Evolutionary conservation across 2,888 invertebrate species (phyloP), one percentile per base, ranked within the genome.

Genomic region (Dimorphilus gyrociliatus): DNA sequence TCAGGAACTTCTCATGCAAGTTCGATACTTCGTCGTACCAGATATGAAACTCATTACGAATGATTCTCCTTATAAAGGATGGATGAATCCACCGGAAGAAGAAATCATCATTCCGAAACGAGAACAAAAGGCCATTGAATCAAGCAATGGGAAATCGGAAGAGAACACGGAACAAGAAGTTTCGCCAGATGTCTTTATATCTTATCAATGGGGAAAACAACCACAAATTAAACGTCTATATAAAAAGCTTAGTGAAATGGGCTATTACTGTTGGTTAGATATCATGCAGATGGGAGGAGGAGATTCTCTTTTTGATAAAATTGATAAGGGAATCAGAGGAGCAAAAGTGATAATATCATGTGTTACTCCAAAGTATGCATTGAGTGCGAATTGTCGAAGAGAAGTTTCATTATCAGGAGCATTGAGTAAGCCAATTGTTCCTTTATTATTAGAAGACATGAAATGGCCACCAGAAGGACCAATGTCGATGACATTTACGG

Each of bases 201-300:
- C 55, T 2, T 58, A 58, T 39, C 56, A 58, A 36, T 58, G 58
- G 56, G 53, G 50, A 13, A 49, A 49, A 32, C 58, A 58, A 37
- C 44, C 44, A n/a, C 44, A 58, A 35, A 43, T 58, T 15, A 44
- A 45, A 30, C 36, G 37, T 4, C 37, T 58, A 28, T 55, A 53
- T 35, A 30, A 44, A 16, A 42, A 45, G 2, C 40, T 58, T 25
- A 41, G 40, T 1, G 35, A 38, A 8, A 37, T 48, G 4, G 57
- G 55, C 10, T 50, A 44, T 29, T 41, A 36, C 13, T 52, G 54
- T 28, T 58, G 57, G 58, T 43, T 56, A 47, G 58, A 58, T 36
- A 56, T 58, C 19, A 42, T 46, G 28, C 56, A 57, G 40, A 58
- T 58, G 58, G 58, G 56, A 6, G 55, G 55, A 3, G 58, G 58